These are phyloP conservation scores for Dimorphilus gyrociliatus DNA, from an alignment of 2,888 invertebrate genomes.

Conservation along the genomic window DNA sequence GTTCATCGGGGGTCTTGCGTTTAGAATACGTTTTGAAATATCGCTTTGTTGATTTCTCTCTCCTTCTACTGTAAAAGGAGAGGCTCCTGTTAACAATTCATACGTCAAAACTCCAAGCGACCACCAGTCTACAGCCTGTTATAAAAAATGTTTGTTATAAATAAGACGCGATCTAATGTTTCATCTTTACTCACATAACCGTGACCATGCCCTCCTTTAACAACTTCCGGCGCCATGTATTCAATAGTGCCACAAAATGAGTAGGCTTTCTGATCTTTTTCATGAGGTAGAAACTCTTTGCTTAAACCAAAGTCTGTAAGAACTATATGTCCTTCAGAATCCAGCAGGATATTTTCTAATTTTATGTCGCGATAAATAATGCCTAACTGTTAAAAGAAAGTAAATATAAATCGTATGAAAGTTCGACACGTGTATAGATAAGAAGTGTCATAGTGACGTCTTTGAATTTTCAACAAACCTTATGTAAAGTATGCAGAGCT, in stretches of 20 bases:
- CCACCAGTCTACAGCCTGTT: conserved; percentile 95
- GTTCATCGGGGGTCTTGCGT: conserved; percentile 75
- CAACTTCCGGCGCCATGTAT: conserved; percentile 83
- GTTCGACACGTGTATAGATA: not conserved
- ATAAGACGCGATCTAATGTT: not conserved
- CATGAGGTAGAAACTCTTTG: conserved; percentile 66
- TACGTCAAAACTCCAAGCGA: conserved; percentile 88
- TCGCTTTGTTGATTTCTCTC: conserved; percentile 83
- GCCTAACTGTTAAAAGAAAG: conserved; percentile 52
- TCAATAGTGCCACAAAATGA: conserved; percentile 97
- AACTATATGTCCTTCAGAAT: conserved; percentile 82
- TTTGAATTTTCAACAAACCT: conserved; percentile 50
- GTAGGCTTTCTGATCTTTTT: conserved; percentile 64
- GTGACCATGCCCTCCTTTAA: conserved; percentile 71
- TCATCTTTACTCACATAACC: conserved; percentile 63
- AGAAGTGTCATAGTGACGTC: too few species aligned
- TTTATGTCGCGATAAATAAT: conserved; percentile 96
- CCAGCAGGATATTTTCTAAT: conserved; percentile 84
- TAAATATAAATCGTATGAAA: not conserved
- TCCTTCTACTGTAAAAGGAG: conserved; percentile 89
- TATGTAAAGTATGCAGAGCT: conserved; percentile 83
- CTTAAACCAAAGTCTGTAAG: conserved; percentile 93
- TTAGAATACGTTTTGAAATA: conserved; percentile 74
- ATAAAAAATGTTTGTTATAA: conserved; percentile 5
- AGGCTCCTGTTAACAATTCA: conserved; percentile 86